A percentile compares a stretch with the other conserved stretches of the same genome.
Evolutionary conservation across 1,140 invertebrate genomes (phyloP).

Genomic region (Zaprionus tsacasi): DNA sequence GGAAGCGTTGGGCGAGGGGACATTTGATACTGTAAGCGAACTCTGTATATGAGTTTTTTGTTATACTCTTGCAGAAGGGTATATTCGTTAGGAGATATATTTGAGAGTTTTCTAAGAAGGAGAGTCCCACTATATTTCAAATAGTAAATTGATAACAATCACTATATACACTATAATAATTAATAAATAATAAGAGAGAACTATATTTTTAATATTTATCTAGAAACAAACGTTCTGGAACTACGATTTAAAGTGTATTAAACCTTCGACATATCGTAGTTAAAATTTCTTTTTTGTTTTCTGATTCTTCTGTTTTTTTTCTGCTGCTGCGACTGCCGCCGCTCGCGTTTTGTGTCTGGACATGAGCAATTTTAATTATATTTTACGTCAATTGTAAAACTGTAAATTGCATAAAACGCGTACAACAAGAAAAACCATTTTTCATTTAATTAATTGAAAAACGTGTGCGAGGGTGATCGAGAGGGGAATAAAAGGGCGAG

Average conservation of each 20-base stretch:
- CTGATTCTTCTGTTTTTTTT: slow-evolving; percentile 16
- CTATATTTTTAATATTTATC: neutral
- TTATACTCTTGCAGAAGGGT: too few species aligned
- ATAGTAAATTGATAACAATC: too few species aligned
- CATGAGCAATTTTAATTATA: slow-evolving; percentile 79
- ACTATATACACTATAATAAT: too few species aligned
- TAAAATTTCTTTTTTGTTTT: neutral
- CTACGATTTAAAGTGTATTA: too few species aligned
- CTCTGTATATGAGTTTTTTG: neutral
- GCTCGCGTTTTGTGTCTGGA: slow-evolving; percentile 57
- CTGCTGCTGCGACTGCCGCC: slow-evolving; percentile 12
- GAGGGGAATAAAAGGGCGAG: neutral
- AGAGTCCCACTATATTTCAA: too few species aligned
- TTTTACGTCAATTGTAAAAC: slow-evolving; percentile 79
- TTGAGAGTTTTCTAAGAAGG: too few species aligned
- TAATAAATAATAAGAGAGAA: too few species aligned
- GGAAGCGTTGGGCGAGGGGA: neutral
- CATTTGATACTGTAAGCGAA: neutral
- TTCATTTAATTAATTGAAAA: slow-evolving; percentile 81
- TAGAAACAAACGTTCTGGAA: too few species aligned
- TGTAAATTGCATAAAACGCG: slow-evolving; percentile 50
- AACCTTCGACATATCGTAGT: too few species aligned
- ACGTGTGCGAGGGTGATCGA: slow-evolving; percentile 42
- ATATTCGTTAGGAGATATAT: too few species aligned
- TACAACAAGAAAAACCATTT: slow-evolving; percentile 67